phyloP scores from a whole-genome alignment of 2,797 vertebrate genomes.

The Sciurus vulgaris region DNA sequence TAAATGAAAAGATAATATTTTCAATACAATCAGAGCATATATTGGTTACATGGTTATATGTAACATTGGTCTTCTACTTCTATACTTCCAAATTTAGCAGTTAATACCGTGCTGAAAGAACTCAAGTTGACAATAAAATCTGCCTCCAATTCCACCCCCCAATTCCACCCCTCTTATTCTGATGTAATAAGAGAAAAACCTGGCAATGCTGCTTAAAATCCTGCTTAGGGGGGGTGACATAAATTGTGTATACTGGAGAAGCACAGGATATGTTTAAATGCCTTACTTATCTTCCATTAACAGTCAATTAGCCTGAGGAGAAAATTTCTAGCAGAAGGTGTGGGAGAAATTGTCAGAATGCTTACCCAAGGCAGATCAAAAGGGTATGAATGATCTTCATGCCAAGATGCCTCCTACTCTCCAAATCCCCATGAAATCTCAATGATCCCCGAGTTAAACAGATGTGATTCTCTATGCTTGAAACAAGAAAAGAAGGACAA shows the following conservation, averaged over 20 bases:
- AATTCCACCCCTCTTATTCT: background rate
- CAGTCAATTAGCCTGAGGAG: constrained; percentile 66
- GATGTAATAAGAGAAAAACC: background rate
- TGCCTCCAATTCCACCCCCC: background rate
- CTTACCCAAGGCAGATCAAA: constrained; percentile 57
- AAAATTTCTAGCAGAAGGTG: constrained; percentile 72
- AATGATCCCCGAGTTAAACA: constrained; percentile 38
- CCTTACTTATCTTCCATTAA: constrained; percentile 72
- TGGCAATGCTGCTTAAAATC: constrained; percentile 31
- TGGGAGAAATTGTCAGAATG: constrained; percentile 68
- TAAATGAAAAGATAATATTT: background rate
- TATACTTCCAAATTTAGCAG: background rate
- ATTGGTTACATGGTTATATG: background rate
- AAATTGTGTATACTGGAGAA: constrained; percentile 58
- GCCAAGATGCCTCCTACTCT: constrained; percentile 58
- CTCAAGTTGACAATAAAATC: background rate
- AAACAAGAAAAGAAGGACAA: background rate
- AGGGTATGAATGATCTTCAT: constrained; percentile 58
- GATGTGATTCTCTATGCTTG: constrained; percentile 32
- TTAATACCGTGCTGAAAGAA: background rate
- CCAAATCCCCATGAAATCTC: constrained; percentile 68
- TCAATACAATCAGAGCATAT: background rate
- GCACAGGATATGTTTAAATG: constrained; percentile 64
- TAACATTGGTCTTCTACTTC: fast-evolving
- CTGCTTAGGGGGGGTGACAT: constrained; percentile 20